phyloP scores from a whole-genome alignment of 2,797 vertebrate species.

The Trematomus bernacchii region DNA sequence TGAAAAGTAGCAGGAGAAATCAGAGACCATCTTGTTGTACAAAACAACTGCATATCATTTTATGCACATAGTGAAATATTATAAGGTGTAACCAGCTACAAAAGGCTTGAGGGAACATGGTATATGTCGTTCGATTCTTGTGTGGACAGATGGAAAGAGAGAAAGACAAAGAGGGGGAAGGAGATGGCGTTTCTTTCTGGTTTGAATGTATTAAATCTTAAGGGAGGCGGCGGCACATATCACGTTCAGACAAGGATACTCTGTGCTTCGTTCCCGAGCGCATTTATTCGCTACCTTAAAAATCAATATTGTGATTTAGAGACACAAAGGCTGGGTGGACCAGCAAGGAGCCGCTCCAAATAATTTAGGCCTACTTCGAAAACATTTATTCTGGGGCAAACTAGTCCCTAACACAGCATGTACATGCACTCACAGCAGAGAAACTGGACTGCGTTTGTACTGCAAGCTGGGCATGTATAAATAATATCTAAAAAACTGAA shows the following conservation, averaged over 20 bases:
- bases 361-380: conserved; percentile 73
- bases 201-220: conserved; percentile 77
- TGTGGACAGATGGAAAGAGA: conserved; percentile 57
- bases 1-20: conserved; percentile 75
- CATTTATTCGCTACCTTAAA: conserved; percentile 74
- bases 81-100: conserved; percentile 71
- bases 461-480: conserved; percentile 69
- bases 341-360: conserved; percentile 70
- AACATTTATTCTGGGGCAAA: conserved; percentile 78
- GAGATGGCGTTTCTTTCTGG: conserved; percentile 38
- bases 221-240: conserved; percentile 73
- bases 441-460: conserved; percentile 62
- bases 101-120: conserved; percentile 68
- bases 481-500: conserved; percentile 68
- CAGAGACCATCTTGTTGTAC: conserved; percentile 76
- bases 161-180: conserved; percentile 4
- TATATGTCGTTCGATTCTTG: conserved; percentile 68
- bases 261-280: conserved; percentile 57
- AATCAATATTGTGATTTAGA: conserved; percentile 83
- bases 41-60: conserved; percentile 81
- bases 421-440: conserved; percentile 58
- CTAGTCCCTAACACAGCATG: conserved; percentile 67
- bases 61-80: conserved; percentile 79
- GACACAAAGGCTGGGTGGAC: conserved; percentile 68
- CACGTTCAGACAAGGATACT: conserved; percentile 69